phyloP scores from a whole-genome alignment of 2,888 invertebrate genomes.

The Magallana nippona region DNA sequence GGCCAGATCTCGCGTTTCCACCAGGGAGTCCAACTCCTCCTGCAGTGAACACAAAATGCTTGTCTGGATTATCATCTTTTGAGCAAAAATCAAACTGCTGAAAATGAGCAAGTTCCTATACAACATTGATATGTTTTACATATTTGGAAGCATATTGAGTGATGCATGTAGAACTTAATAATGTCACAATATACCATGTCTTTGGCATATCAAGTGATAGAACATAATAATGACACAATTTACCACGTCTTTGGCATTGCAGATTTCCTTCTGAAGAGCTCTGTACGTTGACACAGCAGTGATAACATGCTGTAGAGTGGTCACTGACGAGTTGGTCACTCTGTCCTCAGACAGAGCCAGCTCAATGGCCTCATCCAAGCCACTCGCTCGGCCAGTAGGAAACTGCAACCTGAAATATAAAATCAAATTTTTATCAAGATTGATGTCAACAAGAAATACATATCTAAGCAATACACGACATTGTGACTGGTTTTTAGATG shows the following conservation, averaged over 20 bases:
- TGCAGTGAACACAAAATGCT: slow-evolving; percentile 44
- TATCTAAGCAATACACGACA: too few relatives aligned
- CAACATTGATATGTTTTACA: too few relatives aligned
- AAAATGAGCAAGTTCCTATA: too few relatives aligned
- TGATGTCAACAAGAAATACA: too few relatives aligned
- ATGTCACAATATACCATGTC: slow-evolving; percentile 57
- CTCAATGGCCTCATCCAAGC: slow-evolving; percentile 67
- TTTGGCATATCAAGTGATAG: slow-evolving; percentile 48
- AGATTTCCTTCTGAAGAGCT: slow-evolving; percentile 70
- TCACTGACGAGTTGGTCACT: slow-evolving; percentile 62
- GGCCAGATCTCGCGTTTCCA: slow-evolving; percentile 61
- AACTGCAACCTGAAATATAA: slow-evolving; percentile 65
- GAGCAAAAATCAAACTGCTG: too few relatives aligned
- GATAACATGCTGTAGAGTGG: slow-evolving; percentile 64
- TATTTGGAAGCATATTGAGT: not conserved
- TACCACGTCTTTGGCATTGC: slow-evolving; percentile 65
- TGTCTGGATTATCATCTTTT: not conserved
- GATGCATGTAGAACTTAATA: too few relatives aligned
- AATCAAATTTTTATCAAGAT: too few relatives aligned
- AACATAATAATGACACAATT: not conserved
- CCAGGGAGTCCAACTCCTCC: slow-evolving; percentile 63
- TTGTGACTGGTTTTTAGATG: too few relatives aligned
- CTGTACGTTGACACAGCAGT: slow-evolving; percentile 66
- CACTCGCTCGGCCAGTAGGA: slow-evolving; percentile 63
- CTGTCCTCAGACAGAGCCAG: slow-evolving; percentile 61